Evolutionary conservation across 2,888 invertebrate species (phyloP).

Genomic region (Scaeva pyrastri): DNA sequence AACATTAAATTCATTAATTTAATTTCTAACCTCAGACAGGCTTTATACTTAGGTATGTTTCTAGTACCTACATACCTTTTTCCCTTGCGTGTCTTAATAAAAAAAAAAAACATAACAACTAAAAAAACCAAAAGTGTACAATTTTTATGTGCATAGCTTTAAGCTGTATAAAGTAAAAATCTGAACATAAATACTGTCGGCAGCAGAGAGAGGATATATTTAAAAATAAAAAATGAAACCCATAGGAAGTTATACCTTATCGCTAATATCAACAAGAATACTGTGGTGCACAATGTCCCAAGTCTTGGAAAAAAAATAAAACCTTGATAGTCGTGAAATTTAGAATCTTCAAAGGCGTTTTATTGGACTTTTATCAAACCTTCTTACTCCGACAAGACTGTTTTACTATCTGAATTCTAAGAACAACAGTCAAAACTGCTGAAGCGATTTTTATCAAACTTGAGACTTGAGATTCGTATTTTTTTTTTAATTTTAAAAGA

Average conservation of each 20-base stretch:
- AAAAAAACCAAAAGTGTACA: background rate
- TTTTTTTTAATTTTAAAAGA: no score
- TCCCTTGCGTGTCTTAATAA: background rate
- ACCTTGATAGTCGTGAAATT: no score
- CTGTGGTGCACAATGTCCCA: background rate
- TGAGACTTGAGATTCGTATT: no score
- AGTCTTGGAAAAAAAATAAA: background rate
- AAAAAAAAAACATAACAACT: background rate
- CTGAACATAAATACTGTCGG: constrained; percentile 43
- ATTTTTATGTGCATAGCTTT: background rate
- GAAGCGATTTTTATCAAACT: no score
- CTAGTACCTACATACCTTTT: no score
- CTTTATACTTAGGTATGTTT: no score
- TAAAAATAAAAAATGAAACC: constrained; percentile 7
- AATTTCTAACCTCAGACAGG: constrained; percentile 57
- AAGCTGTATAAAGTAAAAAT: constrained; percentile 25
- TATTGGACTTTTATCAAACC: no score
- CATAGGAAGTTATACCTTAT: background rate
- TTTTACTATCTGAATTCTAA: no score
- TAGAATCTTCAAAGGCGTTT: no score
- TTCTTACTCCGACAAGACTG: no score
- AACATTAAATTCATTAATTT: constrained; percentile 75
- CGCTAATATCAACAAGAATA: background rate
- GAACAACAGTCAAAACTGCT: no score
- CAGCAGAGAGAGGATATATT: constrained; percentile 31